A percentile compares a stretch with the other conserved stretches of the same genome.
Conservation (phyloP, 92 coral and sea anemone species). For the Phymanthus crucifer region DNA sequence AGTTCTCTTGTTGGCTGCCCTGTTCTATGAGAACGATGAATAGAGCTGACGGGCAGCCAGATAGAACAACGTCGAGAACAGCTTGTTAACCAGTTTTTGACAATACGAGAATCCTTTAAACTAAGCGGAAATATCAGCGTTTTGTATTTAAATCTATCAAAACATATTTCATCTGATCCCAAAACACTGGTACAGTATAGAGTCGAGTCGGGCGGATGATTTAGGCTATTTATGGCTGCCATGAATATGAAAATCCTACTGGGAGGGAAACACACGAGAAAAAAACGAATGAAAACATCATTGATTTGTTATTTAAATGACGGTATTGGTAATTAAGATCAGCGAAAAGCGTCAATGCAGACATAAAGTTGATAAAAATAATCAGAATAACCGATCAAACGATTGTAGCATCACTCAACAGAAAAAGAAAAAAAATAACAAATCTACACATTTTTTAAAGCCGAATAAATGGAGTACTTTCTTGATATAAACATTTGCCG, state of each 20-base stretch:
- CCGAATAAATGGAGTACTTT: no score
- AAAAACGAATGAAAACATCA: not conserved
- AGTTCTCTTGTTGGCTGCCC: not conserved
- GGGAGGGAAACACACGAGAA: not conserved
- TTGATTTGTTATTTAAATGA: slow-evolving; percentile 8
- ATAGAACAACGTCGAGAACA: not conserved
- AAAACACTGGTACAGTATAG: not conserved
- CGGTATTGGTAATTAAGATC: slow-evolving; percentile 3
- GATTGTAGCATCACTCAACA: not conserved
- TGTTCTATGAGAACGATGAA: not conserved
- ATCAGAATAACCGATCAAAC: not conserved
- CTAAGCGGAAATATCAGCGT: slow-evolving; percentile 4
- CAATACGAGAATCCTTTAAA: not conserved
- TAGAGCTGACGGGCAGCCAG: not conserved
- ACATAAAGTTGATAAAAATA: not conserved
- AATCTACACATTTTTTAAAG: not conserved
- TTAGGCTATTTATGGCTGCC: not conserved
- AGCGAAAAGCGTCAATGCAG: slow-evolving; percentile 5
- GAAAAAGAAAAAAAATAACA: not conserved
- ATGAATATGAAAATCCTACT: not conserved
- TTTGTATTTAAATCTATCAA: not conserved
- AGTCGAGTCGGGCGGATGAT: not conserved
- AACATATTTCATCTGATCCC: not conserved
- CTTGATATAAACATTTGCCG: no score
- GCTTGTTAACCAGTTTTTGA: slow-evolving; percentile 4